Base-by-base conservation (phyloP, 2,888 invertebrate genomes). In the Tachina lurida region DNA sequence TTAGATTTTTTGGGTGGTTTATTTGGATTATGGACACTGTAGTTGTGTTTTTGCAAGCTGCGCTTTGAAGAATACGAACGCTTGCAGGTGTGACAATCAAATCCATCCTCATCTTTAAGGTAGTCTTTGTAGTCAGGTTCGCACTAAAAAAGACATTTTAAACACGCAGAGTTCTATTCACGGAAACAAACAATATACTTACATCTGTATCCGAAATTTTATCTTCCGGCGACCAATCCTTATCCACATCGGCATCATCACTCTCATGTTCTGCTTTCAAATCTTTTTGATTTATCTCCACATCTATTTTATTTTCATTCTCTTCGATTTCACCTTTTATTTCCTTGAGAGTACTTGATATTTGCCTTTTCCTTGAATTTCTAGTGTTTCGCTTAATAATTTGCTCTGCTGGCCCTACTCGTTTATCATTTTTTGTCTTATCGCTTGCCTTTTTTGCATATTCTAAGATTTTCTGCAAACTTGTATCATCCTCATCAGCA, bases 61-160 rank as follows among this genome's bases (percentile, higher is more conserved):
- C 89, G 90, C 56, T 90, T 90, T 7, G 88, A 89, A 54, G 86
- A 88, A 82, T 91, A 91, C 12, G 89, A 88, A 3, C 91, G 88
- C 3, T 89, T 88, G 67, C 91, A 91, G 17, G 87, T 87, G 22
- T 88, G 89, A 71, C 91, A 91, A 22, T 88, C 87, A 58, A 89
- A 91, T 9, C 89, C 88, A 87, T 90, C 88, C 9, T 89, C 84
- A 60, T 56, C 71, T 22, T 31, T 52, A 45, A 63, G 2, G 43
- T 19, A 52, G 10, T 62, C 22, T 31, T 83, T 81, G 4, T 77
- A 63, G 31, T 67, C 76, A 43, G 22, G 10, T n/a, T 85, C 80
- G 31, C 60, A 85, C 81, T 77, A 3, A 54, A 84, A 22, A 75
- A n/a, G 0, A 22, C 70, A 56, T 45, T 70, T 39, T 22, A 47